These are phyloP conservation scores for Uria aalge DNA, from an alignment of 2,113 vertebrate genomes.

Conservation along the genomic window DNA sequence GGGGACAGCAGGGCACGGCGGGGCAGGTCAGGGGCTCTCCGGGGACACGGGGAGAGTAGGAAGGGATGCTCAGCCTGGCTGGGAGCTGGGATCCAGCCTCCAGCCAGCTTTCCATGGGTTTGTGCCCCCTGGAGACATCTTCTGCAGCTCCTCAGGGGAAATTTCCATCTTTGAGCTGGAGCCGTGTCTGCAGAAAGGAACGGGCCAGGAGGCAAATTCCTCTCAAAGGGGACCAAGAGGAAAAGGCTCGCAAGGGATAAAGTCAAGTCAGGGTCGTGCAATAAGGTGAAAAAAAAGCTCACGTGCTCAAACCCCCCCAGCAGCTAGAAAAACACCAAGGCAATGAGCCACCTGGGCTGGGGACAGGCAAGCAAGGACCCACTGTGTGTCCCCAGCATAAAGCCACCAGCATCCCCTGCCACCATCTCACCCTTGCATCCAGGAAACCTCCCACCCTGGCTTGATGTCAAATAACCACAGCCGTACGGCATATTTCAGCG, in stretches of 20 bases:
- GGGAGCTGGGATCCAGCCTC: neutral
- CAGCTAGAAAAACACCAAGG: neutral
- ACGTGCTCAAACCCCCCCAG: neutral
- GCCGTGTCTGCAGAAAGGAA: neutral
- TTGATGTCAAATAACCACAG: neutral
- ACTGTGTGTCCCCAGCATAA: neutral
- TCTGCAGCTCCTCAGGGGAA: neutral
- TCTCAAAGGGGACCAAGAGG: neutral
- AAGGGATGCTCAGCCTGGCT: neutral
- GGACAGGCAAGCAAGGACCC: neutral
- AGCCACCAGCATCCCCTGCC: neutral
- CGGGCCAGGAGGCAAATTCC: neutral
- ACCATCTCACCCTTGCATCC: neutral
- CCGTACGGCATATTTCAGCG: neutral
- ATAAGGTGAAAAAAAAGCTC: neutral
- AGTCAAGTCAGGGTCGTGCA: neutral
- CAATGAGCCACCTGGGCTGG: neutral
- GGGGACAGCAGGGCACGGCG: neutral
- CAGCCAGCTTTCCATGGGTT: neutral
- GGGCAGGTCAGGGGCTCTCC: neutral
- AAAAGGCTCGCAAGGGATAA: neutral
- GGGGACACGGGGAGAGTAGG: fast-evolving
- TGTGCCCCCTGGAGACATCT: neutral
- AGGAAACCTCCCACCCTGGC: neutral
- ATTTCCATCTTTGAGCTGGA: neutral